These are phyloP conservation scores for Caenorhabditis sp. DNA, from an alignment of 2,888 invertebrate species.

Conservation along the genomic window DNA sequence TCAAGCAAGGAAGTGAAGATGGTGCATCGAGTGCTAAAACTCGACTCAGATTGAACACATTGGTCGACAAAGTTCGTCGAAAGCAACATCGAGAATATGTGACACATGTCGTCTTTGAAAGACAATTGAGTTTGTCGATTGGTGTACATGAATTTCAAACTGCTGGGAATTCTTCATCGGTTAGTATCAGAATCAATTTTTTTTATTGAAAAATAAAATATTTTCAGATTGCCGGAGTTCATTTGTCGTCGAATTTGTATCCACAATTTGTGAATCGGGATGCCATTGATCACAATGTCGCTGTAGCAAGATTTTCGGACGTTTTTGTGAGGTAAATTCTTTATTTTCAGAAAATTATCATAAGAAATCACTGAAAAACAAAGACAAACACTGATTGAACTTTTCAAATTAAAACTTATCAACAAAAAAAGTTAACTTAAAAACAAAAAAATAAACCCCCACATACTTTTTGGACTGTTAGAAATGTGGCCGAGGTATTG, in stretches of 20 bases:
- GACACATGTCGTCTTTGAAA: conserved; percentile 43
- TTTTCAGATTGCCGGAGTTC: conserved; percentile 48
- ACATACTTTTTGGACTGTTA: too few relatives aligned
- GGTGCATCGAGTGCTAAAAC: conserved; percentile 24
- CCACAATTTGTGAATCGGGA: conserved; percentile 42
- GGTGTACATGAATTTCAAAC: conserved; percentile 41
- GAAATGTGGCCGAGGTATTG: too few relatives aligned
- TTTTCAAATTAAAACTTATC: too few relatives aligned
- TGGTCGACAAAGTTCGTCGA: conserved; percentile 42
- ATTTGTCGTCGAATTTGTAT: conserved; percentile 31
- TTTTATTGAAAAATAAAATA: too few relatives aligned
- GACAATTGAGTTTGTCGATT: conserved; percentile 45
- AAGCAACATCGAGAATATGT: conserved; percentile 49
- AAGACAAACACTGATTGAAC: too few relatives aligned
- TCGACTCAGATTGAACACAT: conserved; percentile 35
- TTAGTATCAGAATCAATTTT: conserved; percentile 1
- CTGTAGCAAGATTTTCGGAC: conserved; percentile 43
- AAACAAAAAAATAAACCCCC: too few relatives aligned
- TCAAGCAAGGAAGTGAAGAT: conserved; percentile 24
- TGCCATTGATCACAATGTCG: conserved; percentile 19
- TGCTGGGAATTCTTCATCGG: conserved; percentile 39
- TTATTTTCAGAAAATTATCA: not conserved
- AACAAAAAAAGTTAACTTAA: too few relatives aligned
- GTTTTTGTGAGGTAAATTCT: conserved; percentile 45
- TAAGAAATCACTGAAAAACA: too few relatives aligned